Base-by-base conservation (phyloP, 2,113 vertebrate species). In the Sinocyclocheilus rhinocerous region DNA sequence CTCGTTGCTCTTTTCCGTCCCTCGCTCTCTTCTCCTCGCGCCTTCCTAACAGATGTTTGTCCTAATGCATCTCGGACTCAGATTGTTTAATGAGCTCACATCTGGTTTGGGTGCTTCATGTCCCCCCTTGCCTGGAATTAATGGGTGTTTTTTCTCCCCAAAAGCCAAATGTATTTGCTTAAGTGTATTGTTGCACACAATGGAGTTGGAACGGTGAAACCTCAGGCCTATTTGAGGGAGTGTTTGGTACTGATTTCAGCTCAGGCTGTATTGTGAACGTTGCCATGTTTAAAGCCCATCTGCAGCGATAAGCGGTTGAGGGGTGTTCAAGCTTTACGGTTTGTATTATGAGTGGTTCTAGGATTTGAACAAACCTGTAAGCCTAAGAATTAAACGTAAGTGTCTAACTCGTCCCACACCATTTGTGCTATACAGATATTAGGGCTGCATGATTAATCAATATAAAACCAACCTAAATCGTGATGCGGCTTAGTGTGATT, bases 41-140 rank as follows among this genome's bases (percentile, higher is more conserved):
- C 22, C 15, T 70, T 70, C 20, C 26, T 70, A 83, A 24, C 81
- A 83, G 81, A 83, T 83, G 80, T 81, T 81, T 83, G 81, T 12
- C 16, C 65, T 55, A 36, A 83, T 70, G 81, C 20, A 57, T 39
- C 20, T 55, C 9, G 2, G 26, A 24, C 67, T 83, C 26, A 52
- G 63, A 10, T 83, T 39, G 81, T 83, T 80, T 80, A 42, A 57
- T 22, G 77, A 36, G 29, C 77, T 80, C 55, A 48, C 81, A 72
- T 83, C 63, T 83, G 65, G 82, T 80, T 80, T 63, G 77, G 29
- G 33, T 36, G 52, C 82, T 42, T 24, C 50, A 4, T 26, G 39
- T 59, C 48, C 50, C 81, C 6, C 69, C 42, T 75, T 75, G 12
- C 48, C 50, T 42, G 18, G 63, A 69, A 70, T 83, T 83, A 48